Evolutionary conservation across 2,888 invertebrate species (phyloP), one percentile per base, ranked within the genome.

Genomic region (Cheilosia vernalis): DNA sequence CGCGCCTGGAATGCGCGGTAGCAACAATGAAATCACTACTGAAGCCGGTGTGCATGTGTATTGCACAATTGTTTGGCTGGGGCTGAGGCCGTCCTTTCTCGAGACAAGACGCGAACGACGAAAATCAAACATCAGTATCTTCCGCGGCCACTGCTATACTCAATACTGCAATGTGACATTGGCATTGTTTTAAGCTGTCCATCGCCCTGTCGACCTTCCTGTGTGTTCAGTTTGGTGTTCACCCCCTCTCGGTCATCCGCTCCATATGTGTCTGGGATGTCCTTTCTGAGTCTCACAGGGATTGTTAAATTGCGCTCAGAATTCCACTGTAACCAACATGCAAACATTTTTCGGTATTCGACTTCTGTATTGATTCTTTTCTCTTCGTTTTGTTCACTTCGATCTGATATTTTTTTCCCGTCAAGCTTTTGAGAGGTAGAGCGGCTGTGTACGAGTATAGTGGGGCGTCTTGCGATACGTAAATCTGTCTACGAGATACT

Each of bases 141-240:
- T 81, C 85, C 49, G 67, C 61, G 55, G 81, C 80, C 70, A 76
- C 80, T 76, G 79, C 47, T 10, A 55, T 56, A 3, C 30, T 30
- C 27, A 27, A 30, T 30, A 56, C 84, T 81, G 63, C 85, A 60
- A 81, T 81, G 85, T 85, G 85, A 85, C 85, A 85, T 81, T 85
- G 81, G 85, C 81, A 85, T 85, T 85, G 85, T 85, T 85, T 85
- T 53, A 72, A 81, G 85, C 80, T 85, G 85, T 85, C 85, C 85
- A 85, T 85, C 85, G 85, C 70, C 55, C 85, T 77, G 85, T 81
- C 80, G 85, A 85, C 85, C 85, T 85, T 85, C 80, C 67, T 55
- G 64, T 80, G 53, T 70, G 64, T 58, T 58, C 67, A 72, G 64
- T 58, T 58, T 63, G 66, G 9, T 30, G 9, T 30, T 30, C 30